These are phyloP conservation scores for Penaeus chinensis DNA, from an alignment of 1,140 invertebrate species.

Conservation along the genomic window DNA sequence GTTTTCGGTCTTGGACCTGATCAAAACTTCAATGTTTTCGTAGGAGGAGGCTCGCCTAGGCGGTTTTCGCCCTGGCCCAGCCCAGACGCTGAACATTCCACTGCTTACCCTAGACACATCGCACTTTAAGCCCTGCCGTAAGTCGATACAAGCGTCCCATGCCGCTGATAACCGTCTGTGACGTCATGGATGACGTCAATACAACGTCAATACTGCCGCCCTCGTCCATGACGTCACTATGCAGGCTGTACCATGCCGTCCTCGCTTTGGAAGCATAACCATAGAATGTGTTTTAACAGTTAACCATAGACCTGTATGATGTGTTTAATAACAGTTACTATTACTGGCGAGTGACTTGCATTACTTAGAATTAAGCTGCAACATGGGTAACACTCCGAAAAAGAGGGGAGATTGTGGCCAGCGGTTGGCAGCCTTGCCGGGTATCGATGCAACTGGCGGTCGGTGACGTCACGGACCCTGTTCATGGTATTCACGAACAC, in stretches of 20 bases:
- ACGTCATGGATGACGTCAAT: slow-evolving; percentile 55
- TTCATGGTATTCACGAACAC: slow-evolving; percentile 26
- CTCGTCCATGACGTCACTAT: slow-evolving; percentile 45
- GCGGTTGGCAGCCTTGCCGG: slow-evolving; percentile 24
- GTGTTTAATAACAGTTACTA: not conserved
- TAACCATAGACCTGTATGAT: not conserved
- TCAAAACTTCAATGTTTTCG: slow-evolving; percentile 55
- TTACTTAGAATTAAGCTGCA: too few relatives aligned
- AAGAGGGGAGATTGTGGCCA: slow-evolving; percentile 5
- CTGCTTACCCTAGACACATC: slow-evolving; percentile 30
- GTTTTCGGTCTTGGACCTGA: slow-evolving; percentile 34
- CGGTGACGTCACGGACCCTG: slow-evolving; percentile 38
- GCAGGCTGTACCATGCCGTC: slow-evolving; percentile 29
- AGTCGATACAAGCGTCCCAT: slow-evolving; percentile 53
- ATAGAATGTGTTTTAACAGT: not conserved
- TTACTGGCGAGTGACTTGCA: not conserved
- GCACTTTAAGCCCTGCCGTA: slow-evolving; percentile 53
- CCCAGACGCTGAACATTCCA: slow-evolving; percentile 6
- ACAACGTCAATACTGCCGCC: slow-evolving; percentile 56
- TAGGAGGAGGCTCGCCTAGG: not conserved
- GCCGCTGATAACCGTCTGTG: slow-evolving; percentile 32
- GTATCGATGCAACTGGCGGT: slow-evolving; percentile 48
- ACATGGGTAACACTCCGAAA: not conserved
- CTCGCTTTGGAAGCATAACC: not conserved
- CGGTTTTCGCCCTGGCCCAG: not conserved